Conservation (phyloP, 2,113 vertebrate species). For the Sphyrna mokarran region DNA sequence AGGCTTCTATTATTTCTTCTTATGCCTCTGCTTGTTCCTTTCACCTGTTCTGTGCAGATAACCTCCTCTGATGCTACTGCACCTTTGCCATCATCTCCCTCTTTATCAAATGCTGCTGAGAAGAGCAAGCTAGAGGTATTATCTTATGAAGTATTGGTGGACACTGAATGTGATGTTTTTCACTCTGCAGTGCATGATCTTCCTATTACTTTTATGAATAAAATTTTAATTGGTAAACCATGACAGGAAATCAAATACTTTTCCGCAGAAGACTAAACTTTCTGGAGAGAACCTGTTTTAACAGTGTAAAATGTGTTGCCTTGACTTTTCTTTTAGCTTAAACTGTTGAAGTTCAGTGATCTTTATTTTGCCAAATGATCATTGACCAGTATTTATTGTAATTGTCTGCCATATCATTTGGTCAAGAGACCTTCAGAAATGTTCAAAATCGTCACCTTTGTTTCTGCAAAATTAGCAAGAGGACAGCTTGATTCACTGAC, state of each 20-base stretch:
- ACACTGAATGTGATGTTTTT: constrained; percentile 1
- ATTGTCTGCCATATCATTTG: neutral
- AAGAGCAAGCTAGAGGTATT: constrained; percentile 85
- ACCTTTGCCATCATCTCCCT: constrained; percentile 72
- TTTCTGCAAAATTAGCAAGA: neutral
- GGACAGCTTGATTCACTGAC: neutral
- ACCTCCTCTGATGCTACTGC: constrained; percentile 74
- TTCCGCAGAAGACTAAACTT: neutral
- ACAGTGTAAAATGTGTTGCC: neutral
- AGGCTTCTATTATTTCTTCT: neutral
- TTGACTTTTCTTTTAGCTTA: neutral
- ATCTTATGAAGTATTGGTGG: constrained; percentile 33
- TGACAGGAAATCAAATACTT: neutral
- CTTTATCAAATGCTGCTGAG: constrained; percentile 75
- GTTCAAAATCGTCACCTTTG: neutral
- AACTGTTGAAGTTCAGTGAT: neutral
- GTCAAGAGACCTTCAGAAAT: neutral
- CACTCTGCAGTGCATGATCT: neutral
- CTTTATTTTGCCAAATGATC: neutral
- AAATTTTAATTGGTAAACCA: neutral
- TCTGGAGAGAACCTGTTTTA: neutral
- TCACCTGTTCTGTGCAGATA: constrained; percentile 61
- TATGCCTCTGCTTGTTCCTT: constrained; percentile 31
- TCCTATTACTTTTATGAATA: neutral
- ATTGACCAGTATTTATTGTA: neutral